Evolutionary conservation across 2,797 vertebrate species (phyloP).

Genomic region (Crenichthys baileyi): DNA sequence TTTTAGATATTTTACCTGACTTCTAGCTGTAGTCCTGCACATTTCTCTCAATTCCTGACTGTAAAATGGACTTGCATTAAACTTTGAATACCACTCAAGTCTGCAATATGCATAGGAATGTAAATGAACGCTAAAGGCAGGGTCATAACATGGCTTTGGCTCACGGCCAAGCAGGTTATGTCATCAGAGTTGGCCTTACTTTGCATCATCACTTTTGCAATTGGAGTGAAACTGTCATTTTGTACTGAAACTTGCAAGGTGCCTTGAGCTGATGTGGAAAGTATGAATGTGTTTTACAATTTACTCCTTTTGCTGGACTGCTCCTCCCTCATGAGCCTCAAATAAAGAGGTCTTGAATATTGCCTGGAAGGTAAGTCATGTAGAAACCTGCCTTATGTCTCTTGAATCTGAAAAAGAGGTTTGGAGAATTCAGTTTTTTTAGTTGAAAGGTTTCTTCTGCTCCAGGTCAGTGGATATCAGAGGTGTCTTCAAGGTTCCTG

Average conservation of each 20-base stretch:
- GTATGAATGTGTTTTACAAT: conserved; percentile 1
- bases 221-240: conserved; percentile 1
- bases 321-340: conserved; percentile 37
- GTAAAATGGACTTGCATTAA: conserved; percentile 17
- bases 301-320: conserved; percentile 11
- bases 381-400: conserved; percentile 57
- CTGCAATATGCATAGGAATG: conserved; percentile 23
- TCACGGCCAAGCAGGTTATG: conserved; percentile 24
- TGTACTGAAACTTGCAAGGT: conserved; percentile 3
- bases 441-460: conserved; percentile 36
- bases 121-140: conserved; percentile 31
- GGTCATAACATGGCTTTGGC: conserved; percentile 14
- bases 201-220: conserved; percentile 27
- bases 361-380: conserved; percentile 52
- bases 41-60: conserved; percentile 12
- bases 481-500: conserved; percentile 31
- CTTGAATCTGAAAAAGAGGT: conserved; percentile 11
- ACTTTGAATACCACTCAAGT: conserved; percentile 29
- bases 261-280: conserved; percentile 8
- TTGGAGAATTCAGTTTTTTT: conserved; percentile 40
- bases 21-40: conserved; percentile 7
- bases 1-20: conserved; percentile 13
- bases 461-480: conserved; percentile 50
- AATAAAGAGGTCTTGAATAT: conserved; percentile 23
- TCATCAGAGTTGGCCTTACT: conserved; percentile 31